Evolutionary conservation across 2,797 vertebrate species (phyloP).

Genomic region (Poeciliopsis paucimaculata): DNA sequence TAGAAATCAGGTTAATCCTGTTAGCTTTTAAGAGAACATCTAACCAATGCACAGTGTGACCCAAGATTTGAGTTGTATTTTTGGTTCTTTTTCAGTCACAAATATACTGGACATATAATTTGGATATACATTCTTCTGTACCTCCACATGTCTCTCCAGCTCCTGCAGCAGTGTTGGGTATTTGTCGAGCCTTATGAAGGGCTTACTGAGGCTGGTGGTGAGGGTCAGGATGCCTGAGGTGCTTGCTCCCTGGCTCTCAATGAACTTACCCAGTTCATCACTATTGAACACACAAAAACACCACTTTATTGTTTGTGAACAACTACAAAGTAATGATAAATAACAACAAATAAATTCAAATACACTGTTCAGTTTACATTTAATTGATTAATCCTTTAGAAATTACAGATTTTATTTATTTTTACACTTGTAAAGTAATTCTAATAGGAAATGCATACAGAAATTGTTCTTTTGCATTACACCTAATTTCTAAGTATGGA

Average conservation of each 20-base stretch:
- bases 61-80: not conserved
- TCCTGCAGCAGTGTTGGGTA: conserved; percentile 94
- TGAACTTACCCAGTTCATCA: conserved; percentile 94
- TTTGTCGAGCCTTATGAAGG: conserved; percentile 97
- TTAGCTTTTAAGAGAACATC: not conserved
- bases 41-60: not conserved
- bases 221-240: conserved; percentile 90
- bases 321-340: not conserved
- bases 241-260: conserved; percentile 93
- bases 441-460: not conserved
- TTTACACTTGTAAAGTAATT: not conserved
- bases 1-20: not conserved
- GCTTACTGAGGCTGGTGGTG: conserved; percentile 96
- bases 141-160: conserved; percentile 97
- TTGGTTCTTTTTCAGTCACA: not conserved
- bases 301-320: not conserved
- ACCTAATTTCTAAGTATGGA: not conserved
- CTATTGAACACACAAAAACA: conserved; percentile 70
- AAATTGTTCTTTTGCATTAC: not conserved
- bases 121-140: conserved; percentile 52
- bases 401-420: not conserved
- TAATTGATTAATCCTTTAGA: not conserved
- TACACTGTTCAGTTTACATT: not conserved
- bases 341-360: not conserved
- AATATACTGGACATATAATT: not conserved